Conservation (phyloP, 2,113 vertebrate species). For the Calyptommatus sinebrachiatus region DNA sequence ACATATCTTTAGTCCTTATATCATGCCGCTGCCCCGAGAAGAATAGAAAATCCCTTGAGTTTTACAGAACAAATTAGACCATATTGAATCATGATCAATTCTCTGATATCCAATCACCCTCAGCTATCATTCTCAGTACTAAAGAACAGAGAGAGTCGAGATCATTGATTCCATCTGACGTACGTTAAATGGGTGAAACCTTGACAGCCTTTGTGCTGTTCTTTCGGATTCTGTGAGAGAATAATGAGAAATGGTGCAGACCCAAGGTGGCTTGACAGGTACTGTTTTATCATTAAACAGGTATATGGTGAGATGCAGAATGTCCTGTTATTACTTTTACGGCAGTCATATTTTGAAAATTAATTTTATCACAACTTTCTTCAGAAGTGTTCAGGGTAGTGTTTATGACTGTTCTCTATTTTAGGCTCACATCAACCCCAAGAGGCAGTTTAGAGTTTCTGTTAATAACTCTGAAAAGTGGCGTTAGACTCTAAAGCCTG, state of each 20-base stretch:
- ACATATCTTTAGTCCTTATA: neutral
- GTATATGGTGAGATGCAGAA: neutral
- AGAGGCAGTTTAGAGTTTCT: too few species aligned
- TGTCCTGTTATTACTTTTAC: too few species aligned
- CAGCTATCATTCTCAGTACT: neutral
- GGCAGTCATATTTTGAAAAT: too few species aligned
- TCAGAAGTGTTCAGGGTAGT: too few species aligned
- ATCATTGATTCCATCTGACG: neutral
- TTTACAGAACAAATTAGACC: neutral
- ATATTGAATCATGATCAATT: neutral
- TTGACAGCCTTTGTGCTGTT: neutral
- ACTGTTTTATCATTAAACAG: too few species aligned
- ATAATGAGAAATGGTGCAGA: neutral
- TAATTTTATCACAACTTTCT: too few species aligned
- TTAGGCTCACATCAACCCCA: too few species aligned
- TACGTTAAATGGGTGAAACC: neutral
- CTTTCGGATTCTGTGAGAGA: neutral
- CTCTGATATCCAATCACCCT: neutral
- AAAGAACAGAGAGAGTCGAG: neutral
- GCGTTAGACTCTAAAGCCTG: too few species aligned
- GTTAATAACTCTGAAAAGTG: too few species aligned
- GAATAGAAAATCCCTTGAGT: neutral
- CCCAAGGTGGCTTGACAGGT: neutral
- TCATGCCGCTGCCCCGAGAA: neutral
- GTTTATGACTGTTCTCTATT: too few species aligned